These are phyloP conservation scores for Caretta caretta DNA, from an alignment of 2,113 vertebrate species.

Conservation along the genomic window DNA sequence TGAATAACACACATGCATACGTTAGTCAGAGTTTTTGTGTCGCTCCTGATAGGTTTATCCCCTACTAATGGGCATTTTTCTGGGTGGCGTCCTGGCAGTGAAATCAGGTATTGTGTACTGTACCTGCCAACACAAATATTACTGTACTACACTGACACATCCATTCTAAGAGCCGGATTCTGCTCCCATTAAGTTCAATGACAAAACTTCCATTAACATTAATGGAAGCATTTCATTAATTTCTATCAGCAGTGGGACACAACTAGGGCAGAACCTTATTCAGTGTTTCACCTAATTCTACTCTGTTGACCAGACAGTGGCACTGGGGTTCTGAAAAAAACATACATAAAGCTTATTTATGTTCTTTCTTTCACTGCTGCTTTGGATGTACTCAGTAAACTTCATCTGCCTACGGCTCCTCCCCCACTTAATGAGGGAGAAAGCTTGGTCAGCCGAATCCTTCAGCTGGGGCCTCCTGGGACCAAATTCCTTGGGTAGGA, in stretches of 20 bases:
- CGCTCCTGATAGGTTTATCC: conserved; percentile 29
- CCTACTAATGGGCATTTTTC: conserved; percentile 1
- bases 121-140: background rate
- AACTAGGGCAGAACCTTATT: conserved; percentile 63
- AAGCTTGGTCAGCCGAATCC: conserved; percentile 99
- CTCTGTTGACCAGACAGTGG: conserved; percentile 73
- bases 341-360: conserved; percentile 87
- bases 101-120: background rate
- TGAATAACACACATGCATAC: background rate
- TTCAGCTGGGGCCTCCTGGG: conserved; percentile 99
- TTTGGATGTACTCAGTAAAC: conserved; percentile 97
- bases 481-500: conserved; percentile 99
- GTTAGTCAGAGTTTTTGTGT: conserved; percentile 22
- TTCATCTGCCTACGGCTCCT: conserved; percentile 98
- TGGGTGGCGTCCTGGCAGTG: conserved; percentile 50
- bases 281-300: conserved; percentile 76
- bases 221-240: background rate
- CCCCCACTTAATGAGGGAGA: conserved; percentile 99
- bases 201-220: background rate
- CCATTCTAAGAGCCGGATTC: conserved; percentile 29
- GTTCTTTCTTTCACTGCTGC: conserved; percentile 96
- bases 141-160: background rate
- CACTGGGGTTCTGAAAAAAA: conserved; percentile 76
- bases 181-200: background rate
- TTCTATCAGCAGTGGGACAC: conserved; percentile 60